These are phyloP conservation scores for Heteropelma amictum DNA, from an alignment of 2,888 invertebrate genomes.

Conservation along the genomic window DNA sequence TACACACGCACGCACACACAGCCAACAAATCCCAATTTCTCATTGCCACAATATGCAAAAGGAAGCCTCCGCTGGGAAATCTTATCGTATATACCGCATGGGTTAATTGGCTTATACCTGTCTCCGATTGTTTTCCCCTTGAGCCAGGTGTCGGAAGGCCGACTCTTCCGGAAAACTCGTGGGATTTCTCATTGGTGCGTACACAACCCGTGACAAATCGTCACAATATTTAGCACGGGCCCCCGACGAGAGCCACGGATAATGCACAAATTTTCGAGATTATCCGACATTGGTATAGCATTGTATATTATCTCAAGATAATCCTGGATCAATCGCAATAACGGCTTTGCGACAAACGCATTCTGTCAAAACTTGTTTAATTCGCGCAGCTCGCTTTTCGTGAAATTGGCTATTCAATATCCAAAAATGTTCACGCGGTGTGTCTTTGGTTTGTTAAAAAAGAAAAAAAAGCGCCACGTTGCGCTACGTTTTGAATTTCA, in stretches of 20 bases:
- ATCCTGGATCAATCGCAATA: too few relatives aligned
- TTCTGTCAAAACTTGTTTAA: too few relatives aligned
- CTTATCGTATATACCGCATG: constrained; percentile 41
- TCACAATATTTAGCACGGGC: constrained; percentile 58
- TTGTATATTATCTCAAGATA: neutral
- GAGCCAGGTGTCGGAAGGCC: constrained; percentile 27
- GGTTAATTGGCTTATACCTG: constrained; percentile 59
- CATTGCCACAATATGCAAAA: neutral
- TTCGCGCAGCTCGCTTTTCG: too few relatives aligned
- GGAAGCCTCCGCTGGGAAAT: neutral
- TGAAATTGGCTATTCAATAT: too few relatives aligned
- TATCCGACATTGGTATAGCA: constrained; percentile 27
- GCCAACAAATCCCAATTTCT: neutral
- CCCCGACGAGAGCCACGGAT: constrained; percentile 31
- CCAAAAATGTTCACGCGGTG: too few relatives aligned
- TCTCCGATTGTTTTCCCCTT: constrained; percentile 49
- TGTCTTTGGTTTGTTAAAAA: too few relatives aligned
- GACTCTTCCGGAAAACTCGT: constrained; percentile 27
- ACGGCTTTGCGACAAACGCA: too few relatives aligned
- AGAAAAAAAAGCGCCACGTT: too few relatives aligned
- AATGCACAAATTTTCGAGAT: constrained; percentile 37
- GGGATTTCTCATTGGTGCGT: too few relatives aligned
- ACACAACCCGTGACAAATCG: constrained; percentile 32
- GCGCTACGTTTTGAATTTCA: too few relatives aligned
- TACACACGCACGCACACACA: neutral